These are phyloP conservation scores for Pantala flavescens DNA, from an alignment of 1,140 invertebrate genomes.

Conservation along the genomic window DNA sequence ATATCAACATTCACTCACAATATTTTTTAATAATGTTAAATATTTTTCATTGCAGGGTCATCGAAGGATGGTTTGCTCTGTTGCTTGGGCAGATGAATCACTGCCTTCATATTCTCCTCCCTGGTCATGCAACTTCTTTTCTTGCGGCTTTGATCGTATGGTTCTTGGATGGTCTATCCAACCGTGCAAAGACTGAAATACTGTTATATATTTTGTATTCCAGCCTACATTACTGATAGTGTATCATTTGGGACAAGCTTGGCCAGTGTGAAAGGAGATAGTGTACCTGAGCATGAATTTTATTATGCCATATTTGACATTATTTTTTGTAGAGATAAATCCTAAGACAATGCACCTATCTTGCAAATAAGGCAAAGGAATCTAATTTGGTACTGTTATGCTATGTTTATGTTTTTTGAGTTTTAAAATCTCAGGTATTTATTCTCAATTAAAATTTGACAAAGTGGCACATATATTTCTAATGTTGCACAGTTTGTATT, in stretches of 20 bases:
- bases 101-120: constrained; percentile 22
- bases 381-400: neutral
- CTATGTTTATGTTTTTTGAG: neutral
- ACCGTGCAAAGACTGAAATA: constrained; percentile 48
- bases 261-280: neutral
- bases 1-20: too few relatives aligned
- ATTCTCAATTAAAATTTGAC: neutral
- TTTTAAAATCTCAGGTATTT: neutral
- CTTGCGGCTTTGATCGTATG: constrained; percentile 89
- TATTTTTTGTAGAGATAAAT: neutral
- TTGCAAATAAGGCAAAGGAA: neutral
- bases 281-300: neutral
- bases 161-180: constrained; percentile 90
- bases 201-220: neutral
- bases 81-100: constrained; percentile 82
- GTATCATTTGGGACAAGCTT: neutral
- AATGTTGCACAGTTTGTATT: neutral
- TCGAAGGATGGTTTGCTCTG: constrained; percentile 85
- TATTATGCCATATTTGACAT: neutral
- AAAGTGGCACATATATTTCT: neutral
- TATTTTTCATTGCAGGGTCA: constrained; percentile 61
- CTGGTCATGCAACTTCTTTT: constrained; percentile 69
- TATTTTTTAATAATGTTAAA: constrained; percentile 7
- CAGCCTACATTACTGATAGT: neutral
- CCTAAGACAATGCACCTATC: neutral